Conservation (phyloP, 2,113 vertebrate genomes). For the Pyxicephalus adspersus region DNA sequence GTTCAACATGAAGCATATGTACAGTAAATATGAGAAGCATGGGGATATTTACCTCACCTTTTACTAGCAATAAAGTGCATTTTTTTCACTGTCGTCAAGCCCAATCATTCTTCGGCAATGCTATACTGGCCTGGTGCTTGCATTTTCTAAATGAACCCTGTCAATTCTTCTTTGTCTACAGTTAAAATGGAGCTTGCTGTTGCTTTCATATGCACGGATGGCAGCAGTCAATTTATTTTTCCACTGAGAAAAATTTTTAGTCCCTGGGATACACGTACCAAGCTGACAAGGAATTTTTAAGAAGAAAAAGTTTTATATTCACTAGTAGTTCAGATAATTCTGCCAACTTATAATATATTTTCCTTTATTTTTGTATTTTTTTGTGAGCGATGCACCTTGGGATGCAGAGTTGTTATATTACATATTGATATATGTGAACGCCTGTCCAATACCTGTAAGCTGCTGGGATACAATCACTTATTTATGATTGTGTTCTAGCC, state of each 20-base stretch:
- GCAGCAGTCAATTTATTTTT: neutral
- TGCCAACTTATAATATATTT: neutral
- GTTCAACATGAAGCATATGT: neutral
- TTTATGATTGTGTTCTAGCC: too few relatives aligned
- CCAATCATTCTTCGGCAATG: neutral
- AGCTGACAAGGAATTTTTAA: neutral
- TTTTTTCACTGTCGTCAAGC: neutral
- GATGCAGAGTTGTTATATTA: neutral
- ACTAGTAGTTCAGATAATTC: neutral
- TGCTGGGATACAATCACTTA: too few relatives aligned
- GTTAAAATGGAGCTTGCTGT: too few relatives aligned
- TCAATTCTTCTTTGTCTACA: neutral
- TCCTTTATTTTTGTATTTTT: neutral
- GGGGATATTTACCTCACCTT: neutral
- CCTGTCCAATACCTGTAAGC: too few relatives aligned
- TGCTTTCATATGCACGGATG: neutral
- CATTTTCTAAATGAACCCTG: neutral
- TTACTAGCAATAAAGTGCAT: neutral
- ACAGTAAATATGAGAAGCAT: neutral
- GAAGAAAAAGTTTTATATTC: neutral
- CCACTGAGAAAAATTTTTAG: neutral
- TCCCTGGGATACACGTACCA: neutral
- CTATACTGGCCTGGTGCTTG: neutral
- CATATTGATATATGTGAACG: neutral
- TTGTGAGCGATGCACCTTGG: neutral